These are phyloP conservation scores for Chrysoperla carnea DNA, from an alignment of 1,140 invertebrate genomes.

Conservation along the genomic window DNA sequence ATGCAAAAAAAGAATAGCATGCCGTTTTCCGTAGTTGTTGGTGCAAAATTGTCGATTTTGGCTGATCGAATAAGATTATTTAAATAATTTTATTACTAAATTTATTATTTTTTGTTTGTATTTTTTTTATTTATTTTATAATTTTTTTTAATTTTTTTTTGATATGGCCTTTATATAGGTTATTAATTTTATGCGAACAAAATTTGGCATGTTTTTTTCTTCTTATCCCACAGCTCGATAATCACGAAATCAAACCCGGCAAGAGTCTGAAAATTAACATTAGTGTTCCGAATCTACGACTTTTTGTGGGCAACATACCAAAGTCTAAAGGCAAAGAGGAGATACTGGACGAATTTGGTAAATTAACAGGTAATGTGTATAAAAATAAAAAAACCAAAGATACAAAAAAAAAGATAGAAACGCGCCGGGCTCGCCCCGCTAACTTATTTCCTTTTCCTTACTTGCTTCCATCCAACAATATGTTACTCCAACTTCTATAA, in stretches of 20 bases:
- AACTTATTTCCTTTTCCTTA: neutral
- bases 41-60: constrained; percentile 18
- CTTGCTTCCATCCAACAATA: no score
- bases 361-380: constrained; percentile 94
- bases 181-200: constrained; percentile 22
- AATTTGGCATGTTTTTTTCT: constrained; percentile 47
- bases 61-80: constrained; percentile 7
- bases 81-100: no score
- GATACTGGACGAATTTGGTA: constrained; percentile 99
- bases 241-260: constrained; percentile 98
- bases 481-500: constrained; percentile 8
- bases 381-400: constrained; percentile 3
- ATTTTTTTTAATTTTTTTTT: neutral
- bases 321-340: constrained; percentile 99
- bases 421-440: neutral
- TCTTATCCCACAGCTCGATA: constrained; percentile 88
- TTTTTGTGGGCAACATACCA: constrained; percentile 99
- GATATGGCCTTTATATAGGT: neutral
- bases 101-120: neutral
- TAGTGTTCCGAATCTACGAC: constrained; percentile 98
- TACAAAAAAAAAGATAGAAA: neutral
- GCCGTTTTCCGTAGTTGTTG: constrained; percentile 14
- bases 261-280: constrained; percentile 99
- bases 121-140: neutral
- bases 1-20: constrained; percentile 11